Evolutionary conservation across 2,113 vertebrate species (phyloP).

Genomic region (Clupea harengus): DNA sequence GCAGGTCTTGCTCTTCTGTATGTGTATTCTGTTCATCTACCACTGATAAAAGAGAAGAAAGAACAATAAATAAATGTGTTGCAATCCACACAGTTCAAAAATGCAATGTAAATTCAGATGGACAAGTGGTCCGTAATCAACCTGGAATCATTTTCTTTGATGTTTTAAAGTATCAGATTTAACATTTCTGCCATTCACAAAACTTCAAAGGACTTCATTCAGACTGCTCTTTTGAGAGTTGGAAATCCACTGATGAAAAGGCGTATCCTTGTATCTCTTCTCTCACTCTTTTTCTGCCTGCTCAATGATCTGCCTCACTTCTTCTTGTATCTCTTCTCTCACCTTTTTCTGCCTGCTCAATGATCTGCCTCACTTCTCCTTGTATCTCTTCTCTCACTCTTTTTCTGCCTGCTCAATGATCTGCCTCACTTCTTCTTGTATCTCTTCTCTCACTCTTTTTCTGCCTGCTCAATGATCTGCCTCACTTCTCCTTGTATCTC

Average conservation of each 20-base stretch:
- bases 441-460: constrained; percentile 79
- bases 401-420: constrained; percentile 95
- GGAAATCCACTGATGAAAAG: too few species aligned
- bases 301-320: constrained; percentile 91
- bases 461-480: constrained; percentile 93
- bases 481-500: constrained; percentile 74
- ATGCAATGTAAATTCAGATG: too few species aligned
- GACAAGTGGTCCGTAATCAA: too few species aligned
- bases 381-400: constrained; percentile 73
- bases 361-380: constrained; percentile 91
- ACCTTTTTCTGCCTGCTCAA: constrained; percentile 96
- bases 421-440: constrained; percentile 84
- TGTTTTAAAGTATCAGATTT: too few species aligned
- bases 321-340: constrained; percentile 27
- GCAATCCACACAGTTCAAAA: too few species aligned
- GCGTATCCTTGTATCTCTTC: too few species aligned
- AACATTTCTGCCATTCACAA: too few species aligned
- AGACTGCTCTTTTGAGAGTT: too few species aligned
- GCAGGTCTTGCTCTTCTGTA: constrained; percentile 76
- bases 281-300: constrained; percentile 90
- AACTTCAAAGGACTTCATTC: too few species aligned
- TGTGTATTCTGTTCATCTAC: constrained; percentile 90
- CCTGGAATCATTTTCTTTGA: too few species aligned
- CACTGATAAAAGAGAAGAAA: constrained; percentile 64
- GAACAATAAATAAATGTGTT: not conserved